Evolutionary conservation across 2,888 invertebrate genomes (phyloP).

Genomic region (Cremastinae sp.): DNA sequence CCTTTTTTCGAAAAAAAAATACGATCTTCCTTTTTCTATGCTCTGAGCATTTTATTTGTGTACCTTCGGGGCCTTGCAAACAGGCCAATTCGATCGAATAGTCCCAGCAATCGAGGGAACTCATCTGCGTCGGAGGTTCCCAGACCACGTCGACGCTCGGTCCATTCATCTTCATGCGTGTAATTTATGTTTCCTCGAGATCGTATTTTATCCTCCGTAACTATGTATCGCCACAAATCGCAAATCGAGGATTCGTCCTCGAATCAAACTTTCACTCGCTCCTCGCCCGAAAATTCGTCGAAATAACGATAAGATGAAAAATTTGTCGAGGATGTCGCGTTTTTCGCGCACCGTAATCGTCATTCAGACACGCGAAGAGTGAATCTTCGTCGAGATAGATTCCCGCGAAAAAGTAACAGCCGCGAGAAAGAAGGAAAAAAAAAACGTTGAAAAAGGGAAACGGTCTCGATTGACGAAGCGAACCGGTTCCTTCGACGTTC

Average conservation of each 20-base stretch:
- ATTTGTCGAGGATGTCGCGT: slow-evolving; percentile 57
- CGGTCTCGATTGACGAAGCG: slow-evolving; percentile 40
- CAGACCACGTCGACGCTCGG: slow-evolving; percentile 78
- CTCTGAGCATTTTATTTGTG: no score
- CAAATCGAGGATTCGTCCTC: not conserved
- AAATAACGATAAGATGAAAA: slow-evolving; percentile 1
- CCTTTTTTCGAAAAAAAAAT: no score
- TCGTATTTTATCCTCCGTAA: slow-evolving; percentile 17
- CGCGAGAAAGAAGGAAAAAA: slow-evolving; percentile 7
- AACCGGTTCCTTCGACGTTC: slow-evolving; percentile 74
- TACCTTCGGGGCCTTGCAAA: slow-evolving; percentile 89
- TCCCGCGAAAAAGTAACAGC: not conserved
- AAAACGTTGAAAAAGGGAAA: not conserved
- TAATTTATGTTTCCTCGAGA: slow-evolving; percentile 35
- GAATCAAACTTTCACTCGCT: slow-evolving; percentile 37
- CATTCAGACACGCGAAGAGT: slow-evolving; percentile 22
- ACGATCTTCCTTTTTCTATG: no score
- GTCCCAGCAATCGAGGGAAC: slow-evolving; percentile 91
- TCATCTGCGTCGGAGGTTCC: slow-evolving; percentile 81
- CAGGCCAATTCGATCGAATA: slow-evolving; percentile 92
- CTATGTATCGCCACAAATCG: not conserved
- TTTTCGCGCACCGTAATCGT: slow-evolving; percentile 41
- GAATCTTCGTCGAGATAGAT: slow-evolving; percentile 11
- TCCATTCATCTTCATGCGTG: slow-evolving; percentile 72
- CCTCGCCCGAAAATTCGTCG: not conserved